Base-by-base conservation (phyloP, 2,888 invertebrate genomes). In the Melikaiella ostensackeni region DNA sequence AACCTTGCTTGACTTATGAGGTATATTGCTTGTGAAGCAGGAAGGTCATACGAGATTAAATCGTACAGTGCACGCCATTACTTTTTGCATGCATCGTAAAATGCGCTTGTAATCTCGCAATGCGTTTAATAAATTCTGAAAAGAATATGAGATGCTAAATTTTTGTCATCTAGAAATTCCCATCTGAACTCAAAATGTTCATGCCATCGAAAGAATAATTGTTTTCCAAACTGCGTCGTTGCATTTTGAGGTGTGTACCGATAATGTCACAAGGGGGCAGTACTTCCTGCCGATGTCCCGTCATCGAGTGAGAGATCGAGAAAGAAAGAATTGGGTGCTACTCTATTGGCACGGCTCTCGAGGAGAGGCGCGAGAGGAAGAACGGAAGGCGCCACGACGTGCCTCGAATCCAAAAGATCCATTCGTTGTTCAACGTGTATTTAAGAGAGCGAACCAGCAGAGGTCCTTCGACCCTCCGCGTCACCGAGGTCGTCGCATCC, bases 301-400 rank as follows among this genome's bases (percentile, higher is more conserved):
- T n/a, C 50, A 64, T 24, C 38, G 75, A 64, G 64, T n/a, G n/a
- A 55, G n/a, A 70, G 50, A 50, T 46, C 7, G 66, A 46, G 27
- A 50, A 30, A 70, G 50, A 50, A 70, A 70, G 50, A 50, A 70
- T 50, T 50, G 50, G 70, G 70, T 50, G 70, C 70, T 50, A 50
- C 46, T 70, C n/a, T 46, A n/a, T 50, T 50, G 30, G 63, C 21
- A 63, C 38, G 33, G 21, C 63, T 70, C 16, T n/a, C 21, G 55
- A 77, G 62, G 75, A 80, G 79, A 77, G 78, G 80, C 73, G 80
- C 59, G 30, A 81, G 77, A 63, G 78, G 86, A 84, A 84, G 86
- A 89, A 86, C 89, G 90, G 90, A 90, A 89, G 90, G 86, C 86
- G 85, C 84, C 80, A 84, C 85, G 77, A 84, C 89, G 89, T 89